Base-by-base conservation (phyloP, 2,797 vertebrate species). In the Sebastes steindachneri region DNA sequence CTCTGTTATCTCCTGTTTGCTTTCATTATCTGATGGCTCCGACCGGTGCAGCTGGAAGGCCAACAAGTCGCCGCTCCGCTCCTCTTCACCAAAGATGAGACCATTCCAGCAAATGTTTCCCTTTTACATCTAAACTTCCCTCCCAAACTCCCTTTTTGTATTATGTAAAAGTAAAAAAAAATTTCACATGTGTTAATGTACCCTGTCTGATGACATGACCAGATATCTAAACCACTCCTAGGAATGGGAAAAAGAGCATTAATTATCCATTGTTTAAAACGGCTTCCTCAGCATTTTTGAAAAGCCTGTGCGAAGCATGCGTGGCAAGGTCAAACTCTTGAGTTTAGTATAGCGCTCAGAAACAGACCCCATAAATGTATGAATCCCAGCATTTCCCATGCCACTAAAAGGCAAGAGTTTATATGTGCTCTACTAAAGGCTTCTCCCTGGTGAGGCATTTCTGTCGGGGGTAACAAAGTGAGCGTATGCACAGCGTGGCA, bases 1-100 rank as follows among this genome's bases (percentile, higher is more conserved):
- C 79, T 89, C 80, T 84, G 74, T 90, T 93, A 93, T 95, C 90
- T 93, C 59, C 45, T 90, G 91, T 95, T 95, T 94, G 90, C 86
- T 85, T 92, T 88, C 53, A 89, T 92, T 93, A 93, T 95, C 94
- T 93, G 91, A 93, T 89, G 85, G 67, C 31, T 73, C 75, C 45
- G 79, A 87, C 80, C 21, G 60, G 65, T 58, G 67, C 80, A 67
- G 82, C 85, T 80, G 57, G 62, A 75, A 86, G 78, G 67, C 75
- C 85, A 75, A 85, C 82, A 82, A 71, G 60, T 85, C 63, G 51
- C 75, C 19, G 76, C 64, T 51, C 33, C 3, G 5, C 45, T 73
- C 57, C 74, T 72, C 58, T 73, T 65, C 59, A 26, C 57, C 53
- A n/a, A 66, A 79, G 62, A 86, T 58, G 62, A 86, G 29, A 79